Evolutionary conservation across 2,113 vertebrate genomes (phyloP), one percentile per base, ranked within the genome.

Genomic region (Myrmecobius fasciatus): DNA sequence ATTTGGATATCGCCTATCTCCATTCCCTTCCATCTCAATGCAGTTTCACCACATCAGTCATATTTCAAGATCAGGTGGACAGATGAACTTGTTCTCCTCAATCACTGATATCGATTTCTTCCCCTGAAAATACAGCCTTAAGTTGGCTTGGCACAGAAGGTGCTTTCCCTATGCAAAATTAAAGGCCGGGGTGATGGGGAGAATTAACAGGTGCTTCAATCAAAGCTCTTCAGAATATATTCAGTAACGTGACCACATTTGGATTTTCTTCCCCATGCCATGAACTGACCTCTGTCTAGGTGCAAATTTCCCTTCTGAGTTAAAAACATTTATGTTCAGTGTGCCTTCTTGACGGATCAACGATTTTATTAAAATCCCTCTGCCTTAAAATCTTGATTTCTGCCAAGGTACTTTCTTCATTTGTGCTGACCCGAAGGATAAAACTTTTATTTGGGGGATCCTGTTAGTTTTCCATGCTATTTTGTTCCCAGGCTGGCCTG

Each of bases 131-230:
- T 88, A 5, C 95, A 97, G 96, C 12, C 95, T 93, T 31, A 54
- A 94, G 52, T 51, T 95, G 43, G n/a, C 5, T 94, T 94, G 93
- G 53, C 52, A 96, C 31, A 46, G 89, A 94, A 51, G 22, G 1
- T 95, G 53, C 51, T 95, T 60, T 95, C 91, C 56, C 52, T 75
- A 93, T 94, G 91, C 90, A 97, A 97, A 97, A 95, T 94, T 94
- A 96, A 95, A 95, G 51, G 91, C 8, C 53, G 25, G 24, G 53
- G 25, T 25, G 53, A 9, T 11, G 11, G 56, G 0, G 28, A 22
- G 67, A 94, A 95, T 96, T 92, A 96, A 89, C 46, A 93, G 60
- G 94, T 93, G 91, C 43, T 94, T 83, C 52, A 60, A 89, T 36
- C 89, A 95, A 95, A 96, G 2, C 1, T 83, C 89, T 95, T 91